Evolutionary conservation across 1,140 invertebrate species (phyloP), one percentile per base, ranked within the genome.

Genomic region (Drosophila varians): DNA sequence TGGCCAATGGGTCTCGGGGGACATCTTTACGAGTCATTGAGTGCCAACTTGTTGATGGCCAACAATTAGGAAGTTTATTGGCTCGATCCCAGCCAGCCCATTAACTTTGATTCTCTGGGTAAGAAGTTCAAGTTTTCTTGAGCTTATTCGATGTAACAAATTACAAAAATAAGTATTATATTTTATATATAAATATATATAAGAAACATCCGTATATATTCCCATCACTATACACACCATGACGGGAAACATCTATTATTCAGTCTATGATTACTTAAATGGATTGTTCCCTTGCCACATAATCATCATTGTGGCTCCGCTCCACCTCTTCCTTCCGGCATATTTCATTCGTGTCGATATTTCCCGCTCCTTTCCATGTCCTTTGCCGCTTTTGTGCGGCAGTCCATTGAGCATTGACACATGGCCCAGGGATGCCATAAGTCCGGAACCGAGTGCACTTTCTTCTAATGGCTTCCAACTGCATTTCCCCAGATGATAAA

Each of bases 401-500:
- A 56, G 46, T 57, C 69, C 74, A 77, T 69, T 73, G 61, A 61
- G 14, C 52, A 61, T 61, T 62, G 69, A 53, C 42, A 58, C 55
- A 61, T 72, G 69, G 47, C 53, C 75, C 72, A 51, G 62, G 62
- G 19, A 12, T 79, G 48, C 62, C 76, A 79, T 79, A 73, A 73
- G 54, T 66, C 58, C 19, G 36, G 36, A 7, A 26, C 12, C 36
- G n/a, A 69, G 54, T 69, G 69, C 70, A 69, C 36, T 53, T 19
- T 54, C 38, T 49, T 54, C 36, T 53, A 77, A 77, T 77, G 74
- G 68, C 25, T 34, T 9, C 28, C 31, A 31, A 52, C 40, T 73
- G 61, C 61, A 62, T 73, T 61, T 60, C 47, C 57, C 54, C 34
- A 53, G 31, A 60, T 78, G 76, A 79, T 79, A 74, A 79, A 79